phyloP scores from a whole-genome alignment of 2,113 vertebrate genomes.

The Peromyscus maniculatus region DNA sequence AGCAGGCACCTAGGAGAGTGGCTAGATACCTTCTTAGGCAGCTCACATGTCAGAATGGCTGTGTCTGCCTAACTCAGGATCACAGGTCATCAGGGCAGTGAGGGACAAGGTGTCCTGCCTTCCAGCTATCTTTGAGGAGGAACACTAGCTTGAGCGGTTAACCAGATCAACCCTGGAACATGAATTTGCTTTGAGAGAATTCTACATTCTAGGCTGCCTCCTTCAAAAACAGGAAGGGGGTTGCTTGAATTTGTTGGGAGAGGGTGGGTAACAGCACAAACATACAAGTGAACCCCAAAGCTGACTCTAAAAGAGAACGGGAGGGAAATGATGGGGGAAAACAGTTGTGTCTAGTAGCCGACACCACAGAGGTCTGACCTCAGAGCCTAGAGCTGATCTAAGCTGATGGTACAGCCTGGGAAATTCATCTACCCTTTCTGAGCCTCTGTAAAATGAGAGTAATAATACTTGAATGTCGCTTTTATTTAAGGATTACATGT shows the following conservation, averaged over 20 bases:
- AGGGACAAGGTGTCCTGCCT: background rate
- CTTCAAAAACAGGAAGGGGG: background rate
- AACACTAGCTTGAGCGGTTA: background rate
- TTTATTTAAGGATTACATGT: background rate
- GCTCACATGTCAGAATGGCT: accelerated
- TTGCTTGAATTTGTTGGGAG: background rate
- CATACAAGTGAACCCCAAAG: background rate
- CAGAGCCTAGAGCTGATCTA: background rate
- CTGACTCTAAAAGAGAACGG: background rate
- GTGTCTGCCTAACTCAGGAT: background rate
- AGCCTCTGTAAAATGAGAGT: background rate
- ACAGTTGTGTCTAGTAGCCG: background rate
- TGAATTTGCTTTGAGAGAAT: background rate
- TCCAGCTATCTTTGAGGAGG: no score
- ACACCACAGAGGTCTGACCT: background rate
- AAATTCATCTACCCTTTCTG: background rate
- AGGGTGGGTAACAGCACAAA: background rate
- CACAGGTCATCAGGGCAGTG: background rate
- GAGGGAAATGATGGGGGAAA: background rate
- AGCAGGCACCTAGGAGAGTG: background rate
- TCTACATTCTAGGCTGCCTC: background rate
- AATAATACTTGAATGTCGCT: background rate
- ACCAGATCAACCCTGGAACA: background rate
- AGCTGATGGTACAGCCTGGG: background rate
- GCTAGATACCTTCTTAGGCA: background rate